These are phyloP conservation scores for Rhynchotus rufescens DNA, from an alignment of 2,797 vertebrate genomes.

Conservation along the genomic window DNA sequence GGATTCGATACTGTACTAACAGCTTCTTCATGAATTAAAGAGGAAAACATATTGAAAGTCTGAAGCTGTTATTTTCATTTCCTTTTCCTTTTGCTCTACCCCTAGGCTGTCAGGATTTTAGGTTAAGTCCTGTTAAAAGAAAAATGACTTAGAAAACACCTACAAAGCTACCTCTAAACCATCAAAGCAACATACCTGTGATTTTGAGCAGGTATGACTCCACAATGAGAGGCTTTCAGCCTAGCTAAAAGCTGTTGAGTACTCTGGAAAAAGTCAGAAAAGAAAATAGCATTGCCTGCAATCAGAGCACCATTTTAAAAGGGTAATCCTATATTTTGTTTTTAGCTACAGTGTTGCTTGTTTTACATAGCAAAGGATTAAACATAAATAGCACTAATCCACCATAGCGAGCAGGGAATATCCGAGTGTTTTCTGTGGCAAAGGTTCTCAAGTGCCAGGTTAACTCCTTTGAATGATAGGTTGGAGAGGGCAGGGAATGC, in stretches of 20 bases:
- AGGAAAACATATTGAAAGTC: not conserved
- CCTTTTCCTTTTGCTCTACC: not conserved
- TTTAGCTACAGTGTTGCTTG: not conserved
- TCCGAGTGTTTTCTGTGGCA: not conserved
- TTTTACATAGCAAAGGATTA: not conserved
- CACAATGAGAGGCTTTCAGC: not conserved
- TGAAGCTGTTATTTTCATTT: not conserved
- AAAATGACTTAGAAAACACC: not conserved
- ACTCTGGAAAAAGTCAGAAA: not conserved
- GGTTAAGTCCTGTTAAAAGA: not conserved
- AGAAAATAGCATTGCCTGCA: not conserved
- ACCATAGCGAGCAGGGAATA: not conserved
- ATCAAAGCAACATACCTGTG: not conserved
- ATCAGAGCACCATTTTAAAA: not conserved
- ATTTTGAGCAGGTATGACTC: not conserved
- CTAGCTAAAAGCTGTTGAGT: not conserved
- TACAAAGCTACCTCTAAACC: not conserved
- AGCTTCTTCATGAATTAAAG: not conserved
- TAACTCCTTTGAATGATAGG: not conserved
- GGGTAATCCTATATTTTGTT: slow-evolving; percentile 24
- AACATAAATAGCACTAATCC: not conserved
- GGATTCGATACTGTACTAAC: not conserved
- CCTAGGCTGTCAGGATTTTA: not conserved
- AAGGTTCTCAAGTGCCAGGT: not conserved
- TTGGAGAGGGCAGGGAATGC: not conserved